These are phyloP conservation scores for Drosophila percnosoma DNA, from an alignment of 2,888 invertebrate genomes.

Conservation along the genomic window DNA sequence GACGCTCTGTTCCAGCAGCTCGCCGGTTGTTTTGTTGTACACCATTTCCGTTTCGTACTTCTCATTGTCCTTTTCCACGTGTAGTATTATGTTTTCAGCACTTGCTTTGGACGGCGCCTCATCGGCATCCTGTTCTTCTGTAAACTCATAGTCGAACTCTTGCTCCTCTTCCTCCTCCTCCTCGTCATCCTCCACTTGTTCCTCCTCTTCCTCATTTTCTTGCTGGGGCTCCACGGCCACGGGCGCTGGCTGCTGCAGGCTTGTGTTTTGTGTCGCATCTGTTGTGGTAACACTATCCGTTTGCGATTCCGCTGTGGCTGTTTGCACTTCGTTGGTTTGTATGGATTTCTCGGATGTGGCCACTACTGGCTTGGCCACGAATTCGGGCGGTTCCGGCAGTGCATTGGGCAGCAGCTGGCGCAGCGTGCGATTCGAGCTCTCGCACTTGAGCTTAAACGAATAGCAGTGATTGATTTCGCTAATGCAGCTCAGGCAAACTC, in stretches of 20 bases:
- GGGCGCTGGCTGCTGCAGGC: conserved; percentile 7
- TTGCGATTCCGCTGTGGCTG: conserved; percentile 49
- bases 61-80: conserved; percentile 44
- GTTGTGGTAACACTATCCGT: conserved; percentile 42
- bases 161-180: conserved; percentile 34
- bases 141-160: conserved; percentile 61
- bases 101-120: conserved; percentile 30
- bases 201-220: conserved; percentile 15
- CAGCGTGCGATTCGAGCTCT: conserved; percentile 82
- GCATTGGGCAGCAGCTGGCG: conserved; percentile 80
- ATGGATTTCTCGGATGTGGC: conserved; percentile 38
- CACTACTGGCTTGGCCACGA: conserved; percentile 15
- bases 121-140: conserved; percentile 46
- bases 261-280: conserved; percentile 31
- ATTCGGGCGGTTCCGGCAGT: conserved; percentile 56
- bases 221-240: not conserved
- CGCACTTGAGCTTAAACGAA: conserved; percentile 84
- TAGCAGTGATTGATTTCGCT: conserved; percentile 84
- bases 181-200: conserved; percentile 14
- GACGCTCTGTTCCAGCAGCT: conserved; percentile 37
- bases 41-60: conserved; percentile 57
- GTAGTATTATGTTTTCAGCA: conserved; percentile 49
- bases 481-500: conserved; percentile 83
- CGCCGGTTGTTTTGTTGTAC: conserved; percentile 36
- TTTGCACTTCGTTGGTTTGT: conserved; percentile 44